phyloP scores from a whole-genome alignment of 2,888 invertebrate species.

The Drosophila anceps region DNA sequence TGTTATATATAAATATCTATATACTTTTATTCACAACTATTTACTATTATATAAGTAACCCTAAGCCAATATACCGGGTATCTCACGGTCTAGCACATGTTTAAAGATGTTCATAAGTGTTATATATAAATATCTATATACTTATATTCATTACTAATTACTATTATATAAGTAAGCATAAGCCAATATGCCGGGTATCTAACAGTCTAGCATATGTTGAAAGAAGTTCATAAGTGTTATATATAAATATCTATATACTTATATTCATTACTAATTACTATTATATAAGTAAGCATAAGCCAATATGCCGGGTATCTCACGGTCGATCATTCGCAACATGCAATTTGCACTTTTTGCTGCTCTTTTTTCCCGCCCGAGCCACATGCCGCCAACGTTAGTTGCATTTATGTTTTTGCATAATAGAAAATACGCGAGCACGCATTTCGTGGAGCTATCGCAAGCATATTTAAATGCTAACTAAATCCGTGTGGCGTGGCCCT shows the following conservation, averaged over 20 bases:
- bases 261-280: too few species aligned
- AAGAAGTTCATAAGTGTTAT: too few species aligned
- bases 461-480: slow-evolving; percentile 72
- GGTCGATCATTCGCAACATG: neutral
- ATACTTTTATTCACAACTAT: too few species aligned
- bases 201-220: too few species aligned
- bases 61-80: too few species aligned
- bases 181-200: fast-evolving
- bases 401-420: slow-evolving; percentile 72
- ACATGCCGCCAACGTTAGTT: slow-evolving; percentile 62
- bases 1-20: too few species aligned
- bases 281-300: too few species aligned
- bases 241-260: neutral
- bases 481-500: slow-evolving; percentile 63
- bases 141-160: too few species aligned
- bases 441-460: slow-evolving; percentile 38
- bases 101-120: too few species aligned
- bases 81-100: too few species aligned
- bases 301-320: neutral
- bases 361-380: slow-evolving; percentile 16
- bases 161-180: too few species aligned
- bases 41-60: too few species aligned
- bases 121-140: neutral
- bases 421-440: slow-evolving; percentile 32
- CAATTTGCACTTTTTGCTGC: neutral